Base-by-base conservation (phyloP, 2,888 invertebrate species). In the Synanthedon myopaeformis region DNA sequence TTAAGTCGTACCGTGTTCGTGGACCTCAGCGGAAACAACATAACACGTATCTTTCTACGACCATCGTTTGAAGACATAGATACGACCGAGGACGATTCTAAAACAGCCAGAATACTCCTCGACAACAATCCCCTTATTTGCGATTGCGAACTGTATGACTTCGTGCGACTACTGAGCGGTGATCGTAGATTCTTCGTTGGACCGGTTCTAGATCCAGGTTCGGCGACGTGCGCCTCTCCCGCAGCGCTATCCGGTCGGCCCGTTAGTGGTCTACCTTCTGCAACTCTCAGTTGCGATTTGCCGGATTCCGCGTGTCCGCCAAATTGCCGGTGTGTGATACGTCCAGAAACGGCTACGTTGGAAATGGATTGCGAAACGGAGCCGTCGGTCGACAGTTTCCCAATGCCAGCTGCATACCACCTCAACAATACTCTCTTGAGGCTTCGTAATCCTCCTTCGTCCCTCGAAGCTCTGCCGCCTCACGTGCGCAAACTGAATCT, bases 51-150 rank as follows among this genome's bases (percentile, higher is more conserved):
- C 12, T 45, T 45, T 45, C 45, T 45, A 45, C n/a, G 8, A 8
- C 13, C n/a, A 45, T 0, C 12, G 42, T 0, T 5, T 35, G 1
- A 3, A 4, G 10, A 42, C 19, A 13, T 10, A 41, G 3, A 6
- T n/a, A 51, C n/a, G 23, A 14, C 17, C n/a, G 45, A 13, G 13
- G 14, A 51, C 4, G 23, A 4, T 5, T 35, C 13, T n/a, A 60
- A 35, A 11, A 13, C 13, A 3, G 57, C 53, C 3, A 51, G 59
- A 51, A 50, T 77, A 4, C 52, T 66, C 0, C 55, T 79, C 0
- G 66, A 63, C 12, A 10, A 64, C 51, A 79, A 79, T 53, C 76
- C 74, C 0, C 60, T 70, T 19, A 0, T 0, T 5, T 77, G 79
- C 57, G 70, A 72, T 55, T 79, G 79, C 52, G 3, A 19, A 0